Percentiles rank a stretch among this genome's conserved stretches.
These are phyloP conservation scores for Caenorhabditis inopinata DNA, from an alignment of 1,140 invertebrate genomes.

Conservation along the genomic window DNA sequence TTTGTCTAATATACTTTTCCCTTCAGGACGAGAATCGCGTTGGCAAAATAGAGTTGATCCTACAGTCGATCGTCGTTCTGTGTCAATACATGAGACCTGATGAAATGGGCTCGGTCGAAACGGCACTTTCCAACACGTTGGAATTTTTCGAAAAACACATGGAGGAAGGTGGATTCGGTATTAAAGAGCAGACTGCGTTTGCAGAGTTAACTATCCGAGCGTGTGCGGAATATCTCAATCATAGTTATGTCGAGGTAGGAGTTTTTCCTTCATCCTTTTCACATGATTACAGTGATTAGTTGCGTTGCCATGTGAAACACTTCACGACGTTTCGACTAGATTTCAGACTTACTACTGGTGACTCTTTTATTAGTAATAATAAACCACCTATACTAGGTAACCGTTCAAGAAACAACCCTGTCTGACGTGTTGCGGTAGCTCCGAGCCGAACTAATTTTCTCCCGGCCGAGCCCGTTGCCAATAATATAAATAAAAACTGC, in stretches of 20 bases:
- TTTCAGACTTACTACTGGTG: too few relatives aligned
- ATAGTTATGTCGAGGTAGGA: neutral
- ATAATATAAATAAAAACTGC: too few relatives aligned
- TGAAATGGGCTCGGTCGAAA: neutral
- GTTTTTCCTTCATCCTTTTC: too few relatives aligned
- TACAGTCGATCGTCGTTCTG: neutral
- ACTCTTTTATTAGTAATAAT: too few relatives aligned
- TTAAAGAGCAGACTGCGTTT: neutral
- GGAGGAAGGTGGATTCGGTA: neutral
- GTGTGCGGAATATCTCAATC: constrained; percentile 6
- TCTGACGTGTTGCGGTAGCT: too few relatives aligned
- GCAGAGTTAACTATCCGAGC: neutral
- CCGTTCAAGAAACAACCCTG: too few relatives aligned
- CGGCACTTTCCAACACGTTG: neutral
- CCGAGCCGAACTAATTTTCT: too few relatives aligned
- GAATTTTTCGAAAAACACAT: constrained; percentile 3
- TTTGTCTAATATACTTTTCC: neutral
- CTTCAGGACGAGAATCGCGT: constrained; percentile 13
- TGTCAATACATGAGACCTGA: neutral
- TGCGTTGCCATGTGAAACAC: too few relatives aligned
- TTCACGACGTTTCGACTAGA: too few relatives aligned
- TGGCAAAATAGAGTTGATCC: neutral
- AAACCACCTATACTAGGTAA: too few relatives aligned
- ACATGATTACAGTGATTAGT: too few relatives aligned
- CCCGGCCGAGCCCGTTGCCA: too few relatives aligned